These are phyloP conservation scores for Urosaurus nigricauda DNA, from an alignment of 2,797 vertebrate species.

Conservation along the genomic window DNA sequence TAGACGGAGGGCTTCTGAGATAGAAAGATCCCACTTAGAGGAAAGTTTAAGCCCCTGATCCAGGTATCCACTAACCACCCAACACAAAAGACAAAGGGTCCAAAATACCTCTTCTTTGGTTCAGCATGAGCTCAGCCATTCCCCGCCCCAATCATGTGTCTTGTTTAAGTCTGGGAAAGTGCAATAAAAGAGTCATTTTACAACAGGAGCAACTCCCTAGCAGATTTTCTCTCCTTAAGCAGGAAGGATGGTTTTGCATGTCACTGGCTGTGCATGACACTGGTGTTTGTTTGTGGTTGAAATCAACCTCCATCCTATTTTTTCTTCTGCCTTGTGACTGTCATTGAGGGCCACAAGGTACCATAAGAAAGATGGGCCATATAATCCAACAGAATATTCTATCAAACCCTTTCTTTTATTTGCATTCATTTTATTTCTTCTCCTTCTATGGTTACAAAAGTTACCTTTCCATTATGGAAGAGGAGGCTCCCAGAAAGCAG, in stretches of 20 bases:
- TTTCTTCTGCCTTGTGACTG: conserved; percentile 11
- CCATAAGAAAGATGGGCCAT: not conserved
- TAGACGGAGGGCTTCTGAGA: not conserved
- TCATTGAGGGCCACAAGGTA: not conserved
- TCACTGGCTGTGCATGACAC: not conserved
- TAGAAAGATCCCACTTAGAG: not conserved
- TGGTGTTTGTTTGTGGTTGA: not conserved
- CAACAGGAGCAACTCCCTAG: not conserved
- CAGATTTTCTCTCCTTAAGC: not conserved
- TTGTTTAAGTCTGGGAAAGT: not conserved
- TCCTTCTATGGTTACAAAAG: not conserved
- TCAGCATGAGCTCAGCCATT: not conserved
- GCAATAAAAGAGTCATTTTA: conserved; percentile 23
- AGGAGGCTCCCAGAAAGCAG: not conserved
- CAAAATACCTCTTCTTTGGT: not conserved
- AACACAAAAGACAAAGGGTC: not conserved
- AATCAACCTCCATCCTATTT: not conserved
- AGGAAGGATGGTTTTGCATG: not conserved
- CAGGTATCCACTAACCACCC: too few relatives aligned
- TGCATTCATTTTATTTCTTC: not conserved
- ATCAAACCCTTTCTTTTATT: not conserved
- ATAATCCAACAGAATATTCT: not conserved
- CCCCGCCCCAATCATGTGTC: not conserved
- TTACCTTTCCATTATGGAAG: not conserved
- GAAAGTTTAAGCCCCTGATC: not conserved